These are phyloP conservation scores for Eupsilia transversa DNA, from an alignment of 2,888 invertebrate genomes.

Conservation along the genomic window DNA sequence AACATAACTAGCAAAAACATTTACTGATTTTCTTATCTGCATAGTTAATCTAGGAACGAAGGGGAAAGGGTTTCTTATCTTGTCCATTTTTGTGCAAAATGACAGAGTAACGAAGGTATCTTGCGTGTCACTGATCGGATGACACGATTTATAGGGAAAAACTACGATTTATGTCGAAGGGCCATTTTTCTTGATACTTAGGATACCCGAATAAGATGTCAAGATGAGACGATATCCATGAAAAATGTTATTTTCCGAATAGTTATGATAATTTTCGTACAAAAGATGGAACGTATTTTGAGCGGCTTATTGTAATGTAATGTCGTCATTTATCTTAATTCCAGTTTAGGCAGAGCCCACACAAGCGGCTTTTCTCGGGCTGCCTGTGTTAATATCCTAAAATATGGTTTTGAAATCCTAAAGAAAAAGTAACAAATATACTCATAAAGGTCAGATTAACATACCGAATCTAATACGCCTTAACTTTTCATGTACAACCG, in stretches of 20 bases:
- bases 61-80: conserved; percentile 27
- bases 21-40: conserved; percentile 18
- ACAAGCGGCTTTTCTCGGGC: background rate
- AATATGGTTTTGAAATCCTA: background rate
- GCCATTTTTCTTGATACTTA: conserved; percentile 47
- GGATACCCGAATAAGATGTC: conserved; percentile 49
- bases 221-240: conserved; percentile 51
- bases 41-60: conserved; percentile 23
- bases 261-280: conserved; percentile 58
- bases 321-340: conserved; percentile 14
- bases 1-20: background rate
- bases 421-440: background rate
- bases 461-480: background rate
- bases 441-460: background rate
- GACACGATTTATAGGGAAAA: conserved; percentile 53
- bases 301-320: conserved; percentile 29
- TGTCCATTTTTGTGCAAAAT: conserved; percentile 34
- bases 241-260: conserved; percentile 45
- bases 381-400: background rate
- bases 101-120: conserved; percentile 59
- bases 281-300: conserved; percentile 7
- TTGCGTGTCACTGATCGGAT: conserved; percentile 53
- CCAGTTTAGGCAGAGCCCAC: background rate
- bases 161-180: conserved; percentile 57
- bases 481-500: background rate